These are phyloP conservation scores for Priocnemis perturbator DNA, from an alignment of 2,888 invertebrate species.

Conservation along the genomic window DNA sequence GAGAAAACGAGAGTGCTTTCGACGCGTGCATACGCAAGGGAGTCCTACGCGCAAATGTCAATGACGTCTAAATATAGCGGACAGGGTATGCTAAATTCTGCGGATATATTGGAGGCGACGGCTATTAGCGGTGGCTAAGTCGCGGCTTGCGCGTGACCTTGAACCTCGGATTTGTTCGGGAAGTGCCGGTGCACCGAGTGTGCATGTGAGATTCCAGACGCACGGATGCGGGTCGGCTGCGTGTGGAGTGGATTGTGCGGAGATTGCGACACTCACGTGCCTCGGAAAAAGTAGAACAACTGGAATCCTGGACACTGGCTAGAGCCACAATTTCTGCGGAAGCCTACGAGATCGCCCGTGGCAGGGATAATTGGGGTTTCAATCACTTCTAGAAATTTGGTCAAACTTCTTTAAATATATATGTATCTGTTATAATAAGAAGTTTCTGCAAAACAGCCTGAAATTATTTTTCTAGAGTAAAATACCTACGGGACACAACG, in stretches of 20 bases:
- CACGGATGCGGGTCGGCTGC: not conserved
- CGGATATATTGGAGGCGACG: slow-evolving; percentile 38
- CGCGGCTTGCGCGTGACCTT: slow-evolving; percentile 28
- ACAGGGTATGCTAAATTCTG: slow-evolving; percentile 29
- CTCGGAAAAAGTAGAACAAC: no score
- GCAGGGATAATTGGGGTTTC: no score
- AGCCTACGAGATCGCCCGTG: no score
- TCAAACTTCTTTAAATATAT: no score
- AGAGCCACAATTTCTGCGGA: no score
- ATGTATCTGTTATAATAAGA: no score
- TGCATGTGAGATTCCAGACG: not conserved
- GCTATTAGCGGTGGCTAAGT: slow-evolving; percentile 10
- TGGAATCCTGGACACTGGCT: no score
- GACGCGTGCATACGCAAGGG: not conserved
- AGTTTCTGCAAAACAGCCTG: no score
- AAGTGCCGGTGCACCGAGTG: not conserved
- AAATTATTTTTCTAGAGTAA: no score
- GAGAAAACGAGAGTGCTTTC: not conserved
- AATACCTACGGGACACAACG: not conserved
- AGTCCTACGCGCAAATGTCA: slow-evolving; percentile 64
- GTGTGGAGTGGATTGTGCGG: not conserved
- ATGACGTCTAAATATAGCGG: slow-evolving; percentile 66
- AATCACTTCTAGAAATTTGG: no score
- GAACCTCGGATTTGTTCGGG: slow-evolving; percentile 16
- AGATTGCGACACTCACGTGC: no score